Conservation (phyloP, 1,140 invertebrate genomes). For the Bombyx mandarina region DNA sequence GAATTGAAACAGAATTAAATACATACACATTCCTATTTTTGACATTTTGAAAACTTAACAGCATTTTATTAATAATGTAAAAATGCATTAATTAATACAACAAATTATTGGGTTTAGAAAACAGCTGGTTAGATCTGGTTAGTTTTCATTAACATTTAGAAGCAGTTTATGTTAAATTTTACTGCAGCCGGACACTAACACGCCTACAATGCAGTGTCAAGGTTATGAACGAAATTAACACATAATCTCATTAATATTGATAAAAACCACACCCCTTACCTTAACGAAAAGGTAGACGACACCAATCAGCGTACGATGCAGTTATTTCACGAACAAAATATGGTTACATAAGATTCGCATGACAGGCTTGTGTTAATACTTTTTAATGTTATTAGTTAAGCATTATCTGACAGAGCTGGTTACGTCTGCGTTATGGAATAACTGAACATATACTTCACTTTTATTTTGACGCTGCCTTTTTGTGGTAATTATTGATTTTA, state of each 20-base stretch:
- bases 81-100: no score
- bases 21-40: no score
- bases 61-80: no score
- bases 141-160: background rate
- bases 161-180: slow-evolving; percentile 3
- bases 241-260: slow-evolving; percentile 18
- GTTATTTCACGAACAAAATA: slow-evolving; percentile 49
- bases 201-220: slow-evolving; percentile 27
- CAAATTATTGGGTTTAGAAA: no score
- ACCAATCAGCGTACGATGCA: slow-evolving; percentile 35
- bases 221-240: slow-evolving; percentile 21
- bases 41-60: no score
- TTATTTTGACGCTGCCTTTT: slow-evolving; percentile 41
- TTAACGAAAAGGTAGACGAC: slow-evolving; percentile 47
- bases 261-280: slow-evolving; percentile 43
- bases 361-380: slow-evolving; percentile 42
- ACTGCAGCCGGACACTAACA: slow-evolving; percentile 12
- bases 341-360: slow-evolving; percentile 66
- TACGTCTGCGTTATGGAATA: slow-evolving; percentile 24
- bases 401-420: slow-evolving; percentile 43
- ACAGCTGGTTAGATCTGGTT: no score
- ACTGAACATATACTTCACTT: slow-evolving; percentile 56
- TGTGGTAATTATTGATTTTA: slow-evolving; percentile 24
- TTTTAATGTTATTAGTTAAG: slow-evolving; percentile 8
- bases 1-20: no score